phyloP scores from a whole-genome alignment of 2,113 vertebrate species.

The Suncus etruscus region DNA sequence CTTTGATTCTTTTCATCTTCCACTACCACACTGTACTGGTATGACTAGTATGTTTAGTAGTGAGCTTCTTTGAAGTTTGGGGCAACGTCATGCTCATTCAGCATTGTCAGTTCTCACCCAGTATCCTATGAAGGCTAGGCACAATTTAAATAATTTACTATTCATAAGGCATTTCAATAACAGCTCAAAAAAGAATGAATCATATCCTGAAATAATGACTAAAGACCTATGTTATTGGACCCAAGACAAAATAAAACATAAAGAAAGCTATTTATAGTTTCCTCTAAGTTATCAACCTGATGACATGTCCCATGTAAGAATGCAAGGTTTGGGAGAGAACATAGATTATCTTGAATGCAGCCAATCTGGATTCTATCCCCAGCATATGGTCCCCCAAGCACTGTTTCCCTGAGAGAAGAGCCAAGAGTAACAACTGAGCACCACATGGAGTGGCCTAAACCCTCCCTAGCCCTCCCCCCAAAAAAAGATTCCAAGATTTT shows the following conservation, averaged over 20 bases:
- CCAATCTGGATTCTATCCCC: too few species aligned
- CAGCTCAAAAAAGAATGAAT: neutral
- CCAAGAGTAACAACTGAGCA: too few species aligned
- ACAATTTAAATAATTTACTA: neutral
- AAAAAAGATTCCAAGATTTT: neutral
- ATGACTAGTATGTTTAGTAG: neutral
- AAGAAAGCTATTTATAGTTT: neutral
- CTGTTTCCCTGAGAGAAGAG: too few species aligned
- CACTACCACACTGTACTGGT: neutral
- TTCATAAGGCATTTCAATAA: neutral
- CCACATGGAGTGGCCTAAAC: too few species aligned
- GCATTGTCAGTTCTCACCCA: neutral
- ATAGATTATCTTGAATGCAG: too few species aligned
- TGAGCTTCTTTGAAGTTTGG: neutral
- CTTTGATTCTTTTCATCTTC: neutral
- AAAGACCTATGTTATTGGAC: neutral
- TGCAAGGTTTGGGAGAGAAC: too few species aligned
- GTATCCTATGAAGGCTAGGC: neutral
- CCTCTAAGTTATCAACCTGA: neutral
- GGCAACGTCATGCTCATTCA: neutral
- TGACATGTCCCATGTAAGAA: neutral
- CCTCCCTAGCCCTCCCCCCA: too few species aligned
- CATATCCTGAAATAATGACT: neutral
- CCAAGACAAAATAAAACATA: neutral
- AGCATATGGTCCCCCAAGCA: too few species aligned